phyloP scores from a whole-genome alignment of 2,113 vertebrate genomes.

The Gobio gobio region DNA sequence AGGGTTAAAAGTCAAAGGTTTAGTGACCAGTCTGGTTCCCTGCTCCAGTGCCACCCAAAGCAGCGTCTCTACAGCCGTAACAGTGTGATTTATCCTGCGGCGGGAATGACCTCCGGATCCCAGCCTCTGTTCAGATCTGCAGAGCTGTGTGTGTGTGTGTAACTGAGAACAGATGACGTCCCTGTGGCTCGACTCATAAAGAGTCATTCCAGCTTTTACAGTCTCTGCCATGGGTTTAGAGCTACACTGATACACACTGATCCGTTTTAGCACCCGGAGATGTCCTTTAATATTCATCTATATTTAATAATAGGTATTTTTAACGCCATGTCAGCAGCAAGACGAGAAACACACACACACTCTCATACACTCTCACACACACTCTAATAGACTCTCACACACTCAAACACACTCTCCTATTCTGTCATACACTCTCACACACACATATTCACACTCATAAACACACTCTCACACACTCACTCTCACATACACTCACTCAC shows the following conservation, averaged over 20 bases:
- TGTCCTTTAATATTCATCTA: no score
- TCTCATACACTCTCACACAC: no score
- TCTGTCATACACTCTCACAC: no score
- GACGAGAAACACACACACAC: no score
- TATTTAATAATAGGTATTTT: no score
- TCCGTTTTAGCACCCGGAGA: not conserved
- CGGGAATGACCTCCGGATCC: not conserved
- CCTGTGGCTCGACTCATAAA: not conserved
- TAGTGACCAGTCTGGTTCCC: not conserved
- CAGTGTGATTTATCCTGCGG: not conserved
- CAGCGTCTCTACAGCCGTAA: not conserved
- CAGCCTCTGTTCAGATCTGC: not conserved
- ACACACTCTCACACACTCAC: no score
- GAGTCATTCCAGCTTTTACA: not conserved
- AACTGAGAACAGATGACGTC: not conserved
- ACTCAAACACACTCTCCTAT: no score
- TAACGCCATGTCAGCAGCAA: no score
- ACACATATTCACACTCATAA: no score
- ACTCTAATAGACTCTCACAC: no score
- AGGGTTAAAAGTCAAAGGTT: conserved; percentile 9
- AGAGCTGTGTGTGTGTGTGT: not conserved
- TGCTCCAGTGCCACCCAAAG: not conserved
- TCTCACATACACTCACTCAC: no score
- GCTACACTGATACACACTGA: not conserved
- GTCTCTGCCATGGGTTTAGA: not conserved